Percentiles rank a stretch among this genome's conserved stretches.
These are phyloP conservation scores for Thomomys bottae DNA, from an alignment of 2,113 vertebrate genomes.

Conservation along the genomic window DNA sequence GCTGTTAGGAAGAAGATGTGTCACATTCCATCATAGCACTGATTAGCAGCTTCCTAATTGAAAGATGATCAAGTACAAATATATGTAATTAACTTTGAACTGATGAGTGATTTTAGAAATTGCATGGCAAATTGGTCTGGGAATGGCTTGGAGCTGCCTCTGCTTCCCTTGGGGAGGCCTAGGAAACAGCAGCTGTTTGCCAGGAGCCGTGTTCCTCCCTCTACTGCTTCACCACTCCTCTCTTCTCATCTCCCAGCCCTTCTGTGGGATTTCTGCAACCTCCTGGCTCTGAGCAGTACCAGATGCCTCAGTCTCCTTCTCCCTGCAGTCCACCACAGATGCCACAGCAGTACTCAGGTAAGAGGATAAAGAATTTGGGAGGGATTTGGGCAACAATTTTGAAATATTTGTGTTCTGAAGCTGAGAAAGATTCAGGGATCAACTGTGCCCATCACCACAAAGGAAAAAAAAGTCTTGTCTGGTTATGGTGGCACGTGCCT, in stretches of 20 bases:
- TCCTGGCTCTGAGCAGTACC: slow-evolving; percentile 97
- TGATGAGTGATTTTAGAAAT: slow-evolving; percentile 82
- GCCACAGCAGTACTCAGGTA: slow-evolving; percentile 99
- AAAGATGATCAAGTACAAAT: slow-evolving; percentile 82
- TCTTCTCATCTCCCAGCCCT: slow-evolving; percentile 85
- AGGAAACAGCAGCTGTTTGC: slow-evolving; percentile 73
- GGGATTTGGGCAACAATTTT: background rate
- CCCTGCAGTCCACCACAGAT: slow-evolving; percentile 97
- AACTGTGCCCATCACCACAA: background rate
- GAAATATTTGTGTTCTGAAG: background rate
- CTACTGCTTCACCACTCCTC: slow-evolving; percentile 32
- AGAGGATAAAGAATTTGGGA: slow-evolving; percentile 37
- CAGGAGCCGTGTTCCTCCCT: slow-evolving; percentile 43
- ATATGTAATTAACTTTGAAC: slow-evolving; percentile 81
- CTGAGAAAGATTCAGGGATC: background rate
- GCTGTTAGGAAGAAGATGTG: slow-evolving; percentile 62
- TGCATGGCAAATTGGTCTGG: slow-evolving; percentile 78
- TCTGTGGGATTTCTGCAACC: slow-evolving; percentile 96
- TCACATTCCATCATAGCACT: slow-evolving; percentile 67
- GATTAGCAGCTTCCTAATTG: slow-evolving; percentile 80
- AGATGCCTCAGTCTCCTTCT: slow-evolving; percentile 95
- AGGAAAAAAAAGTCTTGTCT: background rate
- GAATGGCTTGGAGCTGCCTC: slow-evolving; percentile 67
- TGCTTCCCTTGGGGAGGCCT: slow-evolving; percentile 57
- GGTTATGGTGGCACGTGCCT: background rate